Base-by-base conservation (phyloP, 2,888 invertebrate species). In the Blastobasis adustella region DNA sequence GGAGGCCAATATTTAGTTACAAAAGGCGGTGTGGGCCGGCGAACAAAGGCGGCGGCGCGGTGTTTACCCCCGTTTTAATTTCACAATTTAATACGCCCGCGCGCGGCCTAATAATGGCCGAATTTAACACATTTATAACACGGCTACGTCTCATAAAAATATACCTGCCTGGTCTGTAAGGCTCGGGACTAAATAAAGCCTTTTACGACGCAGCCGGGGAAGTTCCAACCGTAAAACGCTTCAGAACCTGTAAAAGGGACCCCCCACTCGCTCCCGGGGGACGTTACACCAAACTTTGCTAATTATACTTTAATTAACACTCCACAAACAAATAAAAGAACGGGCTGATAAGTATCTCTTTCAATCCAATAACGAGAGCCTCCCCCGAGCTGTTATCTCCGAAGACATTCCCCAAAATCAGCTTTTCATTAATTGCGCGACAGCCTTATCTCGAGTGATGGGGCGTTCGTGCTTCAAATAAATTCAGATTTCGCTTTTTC, bases 341-440 rank as follows among this genome's bases (percentile, higher is more conserved):
- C 63, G 66, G 63, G 58, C 57, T 61, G 66, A 66, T 66, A 67
- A 69, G 65, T 67, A 77, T 79, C 76, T 73, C 72, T 69, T 73
- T 70, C 68, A 68, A 70, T 76, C 71, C 72, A 73, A 71, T 71
- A 70, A 72, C 58, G 62, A 56, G 61, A 58, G 60, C 54, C 60
- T 60, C 57, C 61, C 56, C 60, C 56, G 52, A 60, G 56, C 62
- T 69, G 72, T 73, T 79, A 79, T 83, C 82, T 67, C 59, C 51
- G 57, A 62, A 68, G 72, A 76, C 71, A 71, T 76, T 69, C 65
- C 66, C 72, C 71, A 62, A 75, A 78, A 82, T 79, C 81, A 79
- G 81, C 80, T 78, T 76, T 80, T 78, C 81, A 79, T 84, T 84
- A 80, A 84, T 82, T 83, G 81, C 70, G 69, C 59, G 71, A 67